phyloP scores from a whole-genome alignment of 2,113 vertebrate genomes.

The Labrus mixtus region DNA sequence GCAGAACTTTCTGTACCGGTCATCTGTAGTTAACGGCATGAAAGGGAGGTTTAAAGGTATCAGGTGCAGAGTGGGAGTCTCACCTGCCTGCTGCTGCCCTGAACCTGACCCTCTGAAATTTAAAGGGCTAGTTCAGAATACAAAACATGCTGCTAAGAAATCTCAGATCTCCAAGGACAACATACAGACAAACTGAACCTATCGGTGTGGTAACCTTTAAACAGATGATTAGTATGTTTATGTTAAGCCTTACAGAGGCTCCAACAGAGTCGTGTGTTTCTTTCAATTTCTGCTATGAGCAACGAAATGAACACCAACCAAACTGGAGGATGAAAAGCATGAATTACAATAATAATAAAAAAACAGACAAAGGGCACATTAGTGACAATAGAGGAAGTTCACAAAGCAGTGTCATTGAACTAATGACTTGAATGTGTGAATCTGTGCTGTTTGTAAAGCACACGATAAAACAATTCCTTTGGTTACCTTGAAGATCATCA shows the following conservation, averaged over 20 bases:
- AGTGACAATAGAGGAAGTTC: neutral
- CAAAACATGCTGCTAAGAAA: too few species aligned
- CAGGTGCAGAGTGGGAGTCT: neutral
- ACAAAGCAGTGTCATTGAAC: neutral
- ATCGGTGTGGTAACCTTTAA: too few species aligned
- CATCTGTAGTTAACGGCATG: neutral
- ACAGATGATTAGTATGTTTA: too few species aligned
- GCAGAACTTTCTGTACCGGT: neutral
- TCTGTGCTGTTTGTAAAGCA: slow-evolving; percentile 16
- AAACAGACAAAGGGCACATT: neutral
- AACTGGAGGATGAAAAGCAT: too few species aligned
- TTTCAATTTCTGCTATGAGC: neutral
- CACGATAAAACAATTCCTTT: neutral
- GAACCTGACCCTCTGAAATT: neutral
- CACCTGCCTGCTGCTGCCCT: neutral
- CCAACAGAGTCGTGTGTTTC: too few species aligned
- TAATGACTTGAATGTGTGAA: neutral
- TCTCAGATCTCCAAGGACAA: too few species aligned
- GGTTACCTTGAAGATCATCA: slow-evolving; percentile 8
- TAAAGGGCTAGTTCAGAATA: neutral
- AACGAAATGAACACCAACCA: neutral
- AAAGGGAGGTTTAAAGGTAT: slow-evolving; percentile 2
- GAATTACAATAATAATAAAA: too few species aligned
- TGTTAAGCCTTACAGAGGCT: too few species aligned
- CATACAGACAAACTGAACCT: too few species aligned